Percentiles rank a stretch among this genome's conserved stretches.
Conservation (phyloP, 2,888 invertebrate genomes). For the Erannis defoliaria region DNA sequence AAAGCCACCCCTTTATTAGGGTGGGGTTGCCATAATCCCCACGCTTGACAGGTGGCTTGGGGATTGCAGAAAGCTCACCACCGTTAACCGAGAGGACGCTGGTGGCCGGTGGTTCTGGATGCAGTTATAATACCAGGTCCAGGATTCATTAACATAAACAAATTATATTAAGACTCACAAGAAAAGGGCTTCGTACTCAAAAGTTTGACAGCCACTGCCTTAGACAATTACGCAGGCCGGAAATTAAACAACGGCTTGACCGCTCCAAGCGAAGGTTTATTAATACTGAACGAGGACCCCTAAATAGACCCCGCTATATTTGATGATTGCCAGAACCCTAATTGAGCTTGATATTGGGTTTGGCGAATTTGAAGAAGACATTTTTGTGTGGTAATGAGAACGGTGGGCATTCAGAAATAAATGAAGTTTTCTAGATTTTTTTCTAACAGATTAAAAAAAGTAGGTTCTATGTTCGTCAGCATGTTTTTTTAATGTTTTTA, state of each 20-base stretch:
- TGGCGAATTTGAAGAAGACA: slow-evolving; percentile 22
- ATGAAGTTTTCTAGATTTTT: too few species aligned
- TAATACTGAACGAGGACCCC: slow-evolving; percentile 39
- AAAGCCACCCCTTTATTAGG: too few species aligned
- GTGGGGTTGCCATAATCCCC: too few species aligned
- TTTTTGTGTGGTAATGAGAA: slow-evolving; percentile 29
- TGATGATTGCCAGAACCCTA: slow-evolving; percentile 39
- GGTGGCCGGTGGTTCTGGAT: too few species aligned
- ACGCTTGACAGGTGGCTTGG: too few species aligned
- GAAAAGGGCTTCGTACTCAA: background rate
- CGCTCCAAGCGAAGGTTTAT: slow-evolving; percentile 47
- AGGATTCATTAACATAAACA: background rate
- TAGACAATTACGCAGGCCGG: slow-evolving; percentile 60
- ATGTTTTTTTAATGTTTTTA: too few species aligned
- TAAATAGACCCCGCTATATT: slow-evolving; percentile 36
- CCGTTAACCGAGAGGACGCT: too few species aligned
- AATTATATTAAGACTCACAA: background rate
- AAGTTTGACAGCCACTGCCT: slow-evolving; percentile 38
- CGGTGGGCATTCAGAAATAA: background rate
- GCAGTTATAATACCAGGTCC: too few species aligned
- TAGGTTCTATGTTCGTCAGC: too few species aligned
- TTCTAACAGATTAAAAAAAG: too few species aligned
- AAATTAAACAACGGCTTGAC: slow-evolving; percentile 66
- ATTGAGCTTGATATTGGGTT: slow-evolving; percentile 36
- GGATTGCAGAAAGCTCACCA: too few species aligned